A percentile compares a stretch with the other conserved stretches of the same genome.
These are phyloP conservation scores for Saguinus imperator DNA, from an alignment of 2,113 vertebrate species.

Conservation along the genomic window DNA sequence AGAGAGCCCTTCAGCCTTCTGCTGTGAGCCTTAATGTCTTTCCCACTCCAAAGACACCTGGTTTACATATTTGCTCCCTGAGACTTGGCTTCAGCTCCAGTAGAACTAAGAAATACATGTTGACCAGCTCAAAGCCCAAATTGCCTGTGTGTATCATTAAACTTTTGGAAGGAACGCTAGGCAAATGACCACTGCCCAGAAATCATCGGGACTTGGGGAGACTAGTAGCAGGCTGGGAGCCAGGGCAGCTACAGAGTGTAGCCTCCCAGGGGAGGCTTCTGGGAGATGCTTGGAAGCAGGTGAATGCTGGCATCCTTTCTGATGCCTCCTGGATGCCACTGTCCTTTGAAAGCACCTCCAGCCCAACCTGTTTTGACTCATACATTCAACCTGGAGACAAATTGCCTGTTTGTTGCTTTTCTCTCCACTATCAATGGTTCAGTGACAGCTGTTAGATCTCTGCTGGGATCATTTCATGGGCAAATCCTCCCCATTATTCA, in stretches of 20 bases:
- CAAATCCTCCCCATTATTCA: background rate
- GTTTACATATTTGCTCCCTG: background rate
- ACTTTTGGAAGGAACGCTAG: background rate
- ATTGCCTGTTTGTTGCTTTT: background rate
- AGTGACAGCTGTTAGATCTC: background rate
- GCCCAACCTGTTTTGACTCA: background rate
- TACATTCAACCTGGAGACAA: background rate
- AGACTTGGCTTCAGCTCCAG: slow-evolving; percentile 28
- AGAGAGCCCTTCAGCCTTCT: background rate
- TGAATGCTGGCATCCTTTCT: background rate
- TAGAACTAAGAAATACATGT: background rate
- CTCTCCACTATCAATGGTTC: background rate
- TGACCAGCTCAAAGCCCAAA: slow-evolving; percentile 29
- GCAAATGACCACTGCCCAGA: background rate
- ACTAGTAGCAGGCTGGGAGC: background rate
- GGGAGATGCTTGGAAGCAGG: background rate
- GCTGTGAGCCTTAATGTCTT: background rate
- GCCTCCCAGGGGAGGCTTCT: background rate
- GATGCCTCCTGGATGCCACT: background rate
- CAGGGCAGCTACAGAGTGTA: background rate
- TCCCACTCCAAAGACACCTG: background rate
- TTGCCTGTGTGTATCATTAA: slow-evolving; percentile 1
- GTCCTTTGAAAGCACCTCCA: background rate
- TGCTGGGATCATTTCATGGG: background rate
- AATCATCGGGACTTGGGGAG: slow-evolving; percentile 9